Evolutionary conservation across 2,888 invertebrate species (phyloP).

Genomic region (Agrochola circellaris): DNA sequence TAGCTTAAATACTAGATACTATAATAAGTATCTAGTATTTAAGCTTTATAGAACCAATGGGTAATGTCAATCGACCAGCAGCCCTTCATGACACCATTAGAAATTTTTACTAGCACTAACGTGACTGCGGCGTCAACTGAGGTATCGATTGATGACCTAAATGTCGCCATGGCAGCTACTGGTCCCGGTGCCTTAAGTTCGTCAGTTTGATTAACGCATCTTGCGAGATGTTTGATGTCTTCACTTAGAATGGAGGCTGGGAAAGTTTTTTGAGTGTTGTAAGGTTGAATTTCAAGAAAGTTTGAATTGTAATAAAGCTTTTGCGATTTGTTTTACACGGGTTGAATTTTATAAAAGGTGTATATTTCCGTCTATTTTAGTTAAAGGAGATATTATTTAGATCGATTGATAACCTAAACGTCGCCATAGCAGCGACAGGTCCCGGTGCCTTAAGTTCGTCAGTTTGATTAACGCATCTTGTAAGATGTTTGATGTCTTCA

Average conservation of each 20-base stretch:
- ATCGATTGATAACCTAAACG: slow-evolving; percentile 64
- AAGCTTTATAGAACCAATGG: neutral
- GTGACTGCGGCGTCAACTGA: slow-evolving; percentile 38
- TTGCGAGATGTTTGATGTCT: slow-evolving; percentile 20
- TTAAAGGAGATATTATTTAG: too few relatives aligned
- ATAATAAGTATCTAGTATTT: neutral
- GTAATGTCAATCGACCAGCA: neutral
- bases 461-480: slow-evolving; percentile 33
- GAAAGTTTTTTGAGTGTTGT: neutral
- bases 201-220: slow-evolving; percentile 34
- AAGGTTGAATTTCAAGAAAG: neutral
- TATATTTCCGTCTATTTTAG: too few relatives aligned
- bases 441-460: slow-evolving; percentile 17
- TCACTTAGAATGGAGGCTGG: neutral
- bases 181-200: slow-evolving; percentile 6
- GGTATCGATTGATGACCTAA: slow-evolving; percentile 61
- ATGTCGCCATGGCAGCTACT: slow-evolving; percentile 29
- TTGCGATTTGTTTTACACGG: too few relatives aligned
- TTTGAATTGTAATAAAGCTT: too few relatives aligned
- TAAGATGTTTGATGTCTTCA: slow-evolving; percentile 9
- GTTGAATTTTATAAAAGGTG: too few relatives aligned
- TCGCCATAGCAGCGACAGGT: slow-evolving; percentile 12
- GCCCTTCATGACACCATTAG: slow-evolving; percentile 17
- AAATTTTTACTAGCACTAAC: slow-evolving; percentile 47
- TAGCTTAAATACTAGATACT: too few relatives aligned